These are phyloP conservation scores for Artemisiospiza belli DNA, from an alignment of 2,113 vertebrate genomes.

Conservation along the genomic window DNA sequence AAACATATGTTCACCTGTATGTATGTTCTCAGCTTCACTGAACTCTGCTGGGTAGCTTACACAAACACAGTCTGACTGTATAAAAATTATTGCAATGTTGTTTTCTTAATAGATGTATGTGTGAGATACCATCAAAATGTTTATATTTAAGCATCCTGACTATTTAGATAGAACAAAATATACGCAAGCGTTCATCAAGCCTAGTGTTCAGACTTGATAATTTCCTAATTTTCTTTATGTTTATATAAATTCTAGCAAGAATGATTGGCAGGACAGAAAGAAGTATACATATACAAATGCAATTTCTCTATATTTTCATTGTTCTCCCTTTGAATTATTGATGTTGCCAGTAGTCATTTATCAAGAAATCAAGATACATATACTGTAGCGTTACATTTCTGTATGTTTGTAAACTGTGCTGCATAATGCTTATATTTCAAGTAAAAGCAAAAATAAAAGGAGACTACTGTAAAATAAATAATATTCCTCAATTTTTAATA, in stretches of 20 bases:
- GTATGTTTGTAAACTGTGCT: constrained; percentile 49
- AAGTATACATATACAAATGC: constrained; percentile 66
- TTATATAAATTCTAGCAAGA: constrained; percentile 59
- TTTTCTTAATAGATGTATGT: constrained; percentile 28
- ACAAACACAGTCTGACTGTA: constrained; percentile 1
- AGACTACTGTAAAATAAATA: neutral
- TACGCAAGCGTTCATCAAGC: constrained; percentile 44
- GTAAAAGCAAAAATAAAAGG: neutral
- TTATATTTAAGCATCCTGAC: constrained; percentile 22
- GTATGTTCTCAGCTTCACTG: neutral
- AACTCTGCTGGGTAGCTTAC: neutral
- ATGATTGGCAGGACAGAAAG: constrained; percentile 71
- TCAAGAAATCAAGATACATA: constrained; percentile 70
- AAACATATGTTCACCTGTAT: constrained; percentile 38
- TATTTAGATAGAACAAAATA: constrained; percentile 20
- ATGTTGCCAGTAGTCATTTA: constrained; percentile 76
- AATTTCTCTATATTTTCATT: constrained; percentile 73
- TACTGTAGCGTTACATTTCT: constrained; percentile 23
- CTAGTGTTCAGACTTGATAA: constrained; percentile 8
- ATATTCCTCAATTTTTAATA: neutral
- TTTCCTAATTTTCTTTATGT: constrained; percentile 61
- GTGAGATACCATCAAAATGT: neutral
- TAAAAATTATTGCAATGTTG: constrained; percentile 38
- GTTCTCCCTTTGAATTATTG: constrained; percentile 79
- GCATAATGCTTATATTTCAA: constrained; percentile 24